Evolutionary conservation across 2,797 vertebrate genomes (phyloP).

Genomic region (Urosaurus nigricauda): DNA sequence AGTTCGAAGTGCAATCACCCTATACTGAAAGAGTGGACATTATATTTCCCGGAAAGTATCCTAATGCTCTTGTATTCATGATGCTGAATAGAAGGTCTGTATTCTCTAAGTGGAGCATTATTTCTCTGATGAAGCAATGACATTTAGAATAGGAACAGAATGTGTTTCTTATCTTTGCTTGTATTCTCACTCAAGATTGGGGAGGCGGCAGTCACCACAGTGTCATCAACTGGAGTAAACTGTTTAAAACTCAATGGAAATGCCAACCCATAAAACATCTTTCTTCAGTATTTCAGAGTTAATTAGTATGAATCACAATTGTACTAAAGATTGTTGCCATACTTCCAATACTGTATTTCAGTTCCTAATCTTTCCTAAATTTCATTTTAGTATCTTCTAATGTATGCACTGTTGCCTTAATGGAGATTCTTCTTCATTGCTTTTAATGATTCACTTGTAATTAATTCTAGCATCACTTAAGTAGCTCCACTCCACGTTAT

Average conservation of each 20-base stretch:
- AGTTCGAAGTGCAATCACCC: fast-evolving
- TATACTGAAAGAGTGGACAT: neutral
- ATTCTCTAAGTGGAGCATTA: constrained; percentile 34
- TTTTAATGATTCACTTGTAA: neutral
- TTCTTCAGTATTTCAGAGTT: constrained; percentile 63
- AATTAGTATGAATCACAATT: constrained; percentile 63
- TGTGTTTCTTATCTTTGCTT: constrained; percentile 12
- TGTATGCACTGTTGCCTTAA: neutral
- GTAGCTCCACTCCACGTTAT: neutral
- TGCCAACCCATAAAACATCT: constrained; percentile 64
- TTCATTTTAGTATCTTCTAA: constrained; percentile 11
- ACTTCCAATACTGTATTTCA: constrained; percentile 32
- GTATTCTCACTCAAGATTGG: neutral
- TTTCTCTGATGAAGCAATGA: constrained; percentile 44
- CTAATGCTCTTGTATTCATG: neutral
- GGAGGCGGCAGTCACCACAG: neutral
- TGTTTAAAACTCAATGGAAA: constrained; percentile 64
- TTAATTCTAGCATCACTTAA: neutral
- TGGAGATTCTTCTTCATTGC: neutral
- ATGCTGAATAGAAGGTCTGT: constrained; percentile 15
- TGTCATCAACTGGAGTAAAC: constrained; percentile 24
- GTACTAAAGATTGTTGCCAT: constrained; percentile 49
- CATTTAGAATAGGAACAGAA: constrained; percentile 58
- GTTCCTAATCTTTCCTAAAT: neutral
- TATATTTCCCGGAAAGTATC: constrained; percentile 23